These are phyloP conservation scores for Parazoanthus swiftii DNA, from an alignment of 92 coral and sea anemone species.

Conservation along the genomic window DNA sequence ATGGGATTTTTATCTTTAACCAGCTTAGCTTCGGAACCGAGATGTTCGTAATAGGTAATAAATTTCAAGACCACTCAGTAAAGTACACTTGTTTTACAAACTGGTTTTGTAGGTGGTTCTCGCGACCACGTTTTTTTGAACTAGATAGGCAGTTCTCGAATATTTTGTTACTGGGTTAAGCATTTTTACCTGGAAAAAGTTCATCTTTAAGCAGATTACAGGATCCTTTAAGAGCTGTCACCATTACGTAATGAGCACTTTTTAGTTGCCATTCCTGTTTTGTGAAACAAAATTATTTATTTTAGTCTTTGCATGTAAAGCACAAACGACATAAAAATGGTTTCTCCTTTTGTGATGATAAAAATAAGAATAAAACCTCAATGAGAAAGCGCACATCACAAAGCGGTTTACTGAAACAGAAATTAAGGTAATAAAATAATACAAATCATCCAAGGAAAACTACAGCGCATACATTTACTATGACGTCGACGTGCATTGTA, in stretches of 20 bases:
- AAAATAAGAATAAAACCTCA: no score
- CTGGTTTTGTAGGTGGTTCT: not conserved
- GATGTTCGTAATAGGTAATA: no score
- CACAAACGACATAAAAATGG: not conserved
- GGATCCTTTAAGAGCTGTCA: conserved; percentile 71
- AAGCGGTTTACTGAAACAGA: no score
- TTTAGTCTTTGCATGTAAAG: not conserved
- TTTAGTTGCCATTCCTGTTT: conserved; percentile 80
- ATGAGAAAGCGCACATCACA: no score
- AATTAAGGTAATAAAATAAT: no score
- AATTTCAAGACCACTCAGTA: no score
- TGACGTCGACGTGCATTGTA: no score
- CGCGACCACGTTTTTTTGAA: not conserved
- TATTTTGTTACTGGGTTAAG: not conserved
- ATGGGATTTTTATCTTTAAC: no score
- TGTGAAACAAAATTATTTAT: not conserved
- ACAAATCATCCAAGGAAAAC: no score
- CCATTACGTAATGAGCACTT: conserved; percentile 72
- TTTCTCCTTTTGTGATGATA: no score
- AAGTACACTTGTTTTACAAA: not conserved
- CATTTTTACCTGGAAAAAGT: conserved; percentile 44
- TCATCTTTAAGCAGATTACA: conserved; percentile 52
- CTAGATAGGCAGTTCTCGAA: not conserved
- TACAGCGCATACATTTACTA: no score
- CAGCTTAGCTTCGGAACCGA: no score